A percentile compares a stretch with the other conserved stretches of the same genome.
These are phyloP conservation scores for Australoheros scitulus DNA, from an alignment of 2,113 vertebrate genomes.

Conservation along the genomic window DNA sequence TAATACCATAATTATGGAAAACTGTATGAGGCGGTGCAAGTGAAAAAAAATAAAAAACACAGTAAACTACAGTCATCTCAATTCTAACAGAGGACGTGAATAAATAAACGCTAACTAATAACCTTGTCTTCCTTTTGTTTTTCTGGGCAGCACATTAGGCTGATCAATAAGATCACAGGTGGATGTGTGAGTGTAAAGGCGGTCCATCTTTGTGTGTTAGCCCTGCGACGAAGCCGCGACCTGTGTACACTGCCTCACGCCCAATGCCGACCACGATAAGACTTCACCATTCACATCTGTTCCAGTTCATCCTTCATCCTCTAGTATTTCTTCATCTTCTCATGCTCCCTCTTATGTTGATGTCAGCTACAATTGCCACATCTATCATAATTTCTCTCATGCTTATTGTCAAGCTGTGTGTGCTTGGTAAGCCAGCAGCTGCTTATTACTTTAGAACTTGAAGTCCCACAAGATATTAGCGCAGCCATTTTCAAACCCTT, in stretches of 20 bases:
- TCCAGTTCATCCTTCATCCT: background rate
- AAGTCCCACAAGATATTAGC: background rate
- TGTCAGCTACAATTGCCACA: background rate
- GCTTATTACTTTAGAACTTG: background rate
- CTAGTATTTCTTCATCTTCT: background rate
- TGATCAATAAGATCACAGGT: too few relatives aligned
- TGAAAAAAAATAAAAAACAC: background rate
- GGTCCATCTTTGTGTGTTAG: too few relatives aligned
- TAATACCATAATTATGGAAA: slow-evolving; percentile 12
- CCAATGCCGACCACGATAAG: too few relatives aligned
- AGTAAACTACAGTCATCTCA: background rate
- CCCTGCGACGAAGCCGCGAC: too few relatives aligned
- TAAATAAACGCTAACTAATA: background rate
- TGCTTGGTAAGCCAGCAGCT: background rate
- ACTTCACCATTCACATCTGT: background rate
- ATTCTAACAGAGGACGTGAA: background rate
- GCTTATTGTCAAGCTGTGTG: background rate
- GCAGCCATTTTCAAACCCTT: background rate
- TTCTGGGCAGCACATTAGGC: too few relatives aligned
- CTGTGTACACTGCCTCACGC: too few relatives aligned
- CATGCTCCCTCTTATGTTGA: background rate
- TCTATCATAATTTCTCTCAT: background rate
- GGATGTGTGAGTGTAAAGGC: too few relatives aligned
- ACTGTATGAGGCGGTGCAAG: background rate
- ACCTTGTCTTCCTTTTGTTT: too few relatives aligned